A percentile compares a stretch with the other conserved stretches of the same genome.
phyloP scores from a whole-genome alignment of 2,888 invertebrate genomes.

The Leptinotarsa haldemani region DNA sequence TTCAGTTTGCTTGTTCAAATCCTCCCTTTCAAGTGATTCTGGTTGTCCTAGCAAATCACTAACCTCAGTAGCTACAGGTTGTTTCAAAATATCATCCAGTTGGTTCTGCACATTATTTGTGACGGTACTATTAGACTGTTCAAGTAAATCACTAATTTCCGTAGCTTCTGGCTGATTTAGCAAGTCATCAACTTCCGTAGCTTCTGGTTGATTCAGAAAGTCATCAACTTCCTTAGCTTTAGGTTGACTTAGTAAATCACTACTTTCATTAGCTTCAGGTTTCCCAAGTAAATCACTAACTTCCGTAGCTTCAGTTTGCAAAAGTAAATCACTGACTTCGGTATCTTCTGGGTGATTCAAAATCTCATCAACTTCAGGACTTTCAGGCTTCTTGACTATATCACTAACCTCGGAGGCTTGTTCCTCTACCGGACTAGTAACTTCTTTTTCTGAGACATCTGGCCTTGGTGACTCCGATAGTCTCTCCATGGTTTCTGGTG shows the following conservation, averaged over 20 bases:
- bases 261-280: slow-evolving; percentile 28
- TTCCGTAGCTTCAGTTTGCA: background rate
- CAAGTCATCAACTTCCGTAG: slow-evolving; percentile 21
- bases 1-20: slow-evolving; percentile 1
- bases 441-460: background rate
- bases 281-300: background rate
- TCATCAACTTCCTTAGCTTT: slow-evolving; percentile 24
- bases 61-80: background rate
- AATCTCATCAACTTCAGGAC: slow-evolving; percentile 23
- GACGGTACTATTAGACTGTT: background rate
- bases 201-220: slow-evolving; percentile 1
- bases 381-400: slow-evolving; percentile 10
- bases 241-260: slow-evolving; percentile 12
- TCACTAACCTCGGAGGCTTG: slow-evolving; percentile 32
- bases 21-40: background rate
- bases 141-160: slow-evolving; percentile 5
- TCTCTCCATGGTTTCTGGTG: slow-evolving; percentile 15
- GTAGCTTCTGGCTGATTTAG: slow-evolving; percentile 8
- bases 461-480: slow-evolving; percentile 1
- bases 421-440: background rate
- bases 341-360: background rate
- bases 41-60: background rate
- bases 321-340: slow-evolving; percentile 10
- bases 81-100: background rate
- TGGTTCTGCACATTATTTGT: background rate